phyloP scores from a whole-genome alignment of 1,140 invertebrate genomes.

The Tribolium madens region DNA sequence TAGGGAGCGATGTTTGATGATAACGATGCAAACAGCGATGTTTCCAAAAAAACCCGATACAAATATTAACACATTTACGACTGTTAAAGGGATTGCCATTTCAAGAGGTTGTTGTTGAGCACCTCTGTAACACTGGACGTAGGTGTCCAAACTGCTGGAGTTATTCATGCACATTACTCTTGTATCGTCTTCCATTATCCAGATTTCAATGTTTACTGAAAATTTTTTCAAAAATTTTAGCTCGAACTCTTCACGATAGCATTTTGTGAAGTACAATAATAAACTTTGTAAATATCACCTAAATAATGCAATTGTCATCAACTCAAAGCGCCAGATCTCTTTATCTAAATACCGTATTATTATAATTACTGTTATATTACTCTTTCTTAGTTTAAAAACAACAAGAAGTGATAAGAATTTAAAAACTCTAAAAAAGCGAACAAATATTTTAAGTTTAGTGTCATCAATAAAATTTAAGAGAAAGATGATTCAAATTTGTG shows the following conservation, averaged over 20 bases:
- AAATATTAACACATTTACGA: slow-evolving; percentile 85
- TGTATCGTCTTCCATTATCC: slow-evolving; percentile 8
- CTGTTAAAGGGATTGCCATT: slow-evolving; percentile 72
- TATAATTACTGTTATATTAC: slow-evolving; percentile 3
- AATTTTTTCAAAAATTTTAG: background rate
- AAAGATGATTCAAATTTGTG: too few species aligned
- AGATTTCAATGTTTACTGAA: background rate
- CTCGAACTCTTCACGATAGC: background rate
- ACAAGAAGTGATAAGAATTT: background rate
- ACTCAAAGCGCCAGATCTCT: background rate
- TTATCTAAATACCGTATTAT: slow-evolving; percentile 26
- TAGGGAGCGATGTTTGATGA: slow-evolving; percentile 84
- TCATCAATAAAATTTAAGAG: too few species aligned
- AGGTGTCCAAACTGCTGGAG: background rate
- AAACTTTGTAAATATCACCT: slow-evolving; percentile 29
- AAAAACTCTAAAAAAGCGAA: too few species aligned
- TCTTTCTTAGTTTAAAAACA: background rate
- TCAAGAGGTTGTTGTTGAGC: slow-evolving; percentile 48
- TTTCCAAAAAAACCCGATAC: slow-evolving; percentile 90
- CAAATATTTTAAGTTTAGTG: too few species aligned
- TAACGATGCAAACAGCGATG: slow-evolving; percentile 89
- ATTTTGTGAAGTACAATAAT: background rate
- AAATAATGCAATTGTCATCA: slow-evolving; percentile 30
- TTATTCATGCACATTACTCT: slow-evolving; percentile 12
- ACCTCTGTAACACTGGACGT: slow-evolving; percentile 34